Base-by-base conservation (phyloP, 2,113 vertebrate genomes). In the Tautogolabrus adspersus region DNA sequence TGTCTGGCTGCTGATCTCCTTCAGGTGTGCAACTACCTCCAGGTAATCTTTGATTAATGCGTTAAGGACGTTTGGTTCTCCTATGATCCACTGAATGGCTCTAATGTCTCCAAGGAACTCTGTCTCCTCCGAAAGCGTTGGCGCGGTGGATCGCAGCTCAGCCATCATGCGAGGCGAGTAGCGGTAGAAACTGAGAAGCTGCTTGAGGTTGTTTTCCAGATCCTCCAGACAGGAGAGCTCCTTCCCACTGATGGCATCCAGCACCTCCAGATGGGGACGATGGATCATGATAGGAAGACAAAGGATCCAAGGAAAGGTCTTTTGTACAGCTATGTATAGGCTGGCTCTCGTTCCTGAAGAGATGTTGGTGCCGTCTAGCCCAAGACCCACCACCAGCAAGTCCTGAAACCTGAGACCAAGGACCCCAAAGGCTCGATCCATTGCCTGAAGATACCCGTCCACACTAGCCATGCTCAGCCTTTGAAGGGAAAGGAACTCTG, bases 41-140 rank as follows among this genome's bases (percentile, higher is more conserved):
- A 97, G 92, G 84, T 99, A 99, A 87, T 98, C 97, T 91, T 98
- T 98, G 82, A 99, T 98, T 19, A 99, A 94, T 1, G 97, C 97
- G 0, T 97, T 98, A n/a, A 99, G 95, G 61, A 99, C 97, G 0
- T 97, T 98, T 38, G 98, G 97, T 85, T 99, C 97, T 0, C 97
- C 96, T 0, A 98, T 98, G 85, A 99, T 96, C 97, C 97, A 99
- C 55, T 96, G 93, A 44, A 97, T 94, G 0, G 96, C 97, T 58
- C 97, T 93, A 73, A 99, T 97, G 87, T 99, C 97, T 16, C 97
- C 97, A 6, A 99, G 90, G 87, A 98, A 98, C 88, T 98, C 97
- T 0, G 97, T 96, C 91, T 99, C 97, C 87, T 98, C 97, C 0
- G 96, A 97, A 10, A 99, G 93, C 0, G 96, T 97, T 5, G 97